Percentiles rank a stretch among this genome's conserved stretches.
These are phyloP conservation scores for Anoncus sp. DNA, from an alignment of 2,888 invertebrate genomes.

Conservation along the genomic window DNA sequence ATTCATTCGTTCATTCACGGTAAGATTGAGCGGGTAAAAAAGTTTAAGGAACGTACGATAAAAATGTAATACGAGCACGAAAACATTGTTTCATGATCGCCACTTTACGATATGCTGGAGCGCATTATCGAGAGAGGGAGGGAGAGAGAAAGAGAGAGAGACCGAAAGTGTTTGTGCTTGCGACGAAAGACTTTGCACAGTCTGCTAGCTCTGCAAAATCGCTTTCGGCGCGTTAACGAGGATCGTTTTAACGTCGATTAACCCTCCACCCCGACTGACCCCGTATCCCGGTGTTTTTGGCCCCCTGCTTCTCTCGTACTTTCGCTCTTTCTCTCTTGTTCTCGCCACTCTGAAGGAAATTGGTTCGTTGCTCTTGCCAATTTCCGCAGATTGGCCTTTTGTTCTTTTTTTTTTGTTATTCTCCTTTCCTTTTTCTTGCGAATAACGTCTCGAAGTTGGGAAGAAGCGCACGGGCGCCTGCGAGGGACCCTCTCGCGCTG, in stretches of 20 bases:
- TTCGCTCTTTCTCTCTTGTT: slow-evolving; percentile 21
- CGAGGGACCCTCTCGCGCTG: slow-evolving; percentile 37
- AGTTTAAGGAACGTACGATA: neutral
- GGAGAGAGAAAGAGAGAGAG: neutral
- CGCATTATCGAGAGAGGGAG: slow-evolving; percentile 19
- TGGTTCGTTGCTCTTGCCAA: slow-evolving; percentile 81
- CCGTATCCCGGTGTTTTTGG: slow-evolving; percentile 77
- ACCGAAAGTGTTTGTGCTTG: slow-evolving; percentile 20
- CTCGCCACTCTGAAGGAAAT: slow-evolving; percentile 72
- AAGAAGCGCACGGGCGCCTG: slow-evolving; percentile 52
- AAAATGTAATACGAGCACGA: slow-evolving; percentile 10
- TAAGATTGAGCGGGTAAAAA: neutral
- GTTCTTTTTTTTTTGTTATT: slow-evolving; percentile 16
- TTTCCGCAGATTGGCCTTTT: slow-evolving; percentile 77
- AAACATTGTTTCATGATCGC: slow-evolving; percentile 13
- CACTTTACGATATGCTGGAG: slow-evolving; percentile 24
- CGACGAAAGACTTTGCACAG: slow-evolving; percentile 58
- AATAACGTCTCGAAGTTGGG: slow-evolving; percentile 47
- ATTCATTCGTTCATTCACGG: slow-evolving; percentile 24
- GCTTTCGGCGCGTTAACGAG: slow-evolving; percentile 80
- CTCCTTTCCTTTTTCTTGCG: slow-evolving; percentile 10
- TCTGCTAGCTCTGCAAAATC: slow-evolving; percentile 60
- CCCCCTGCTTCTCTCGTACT: slow-evolving; percentile 62
- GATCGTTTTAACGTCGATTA: slow-evolving; percentile 82
- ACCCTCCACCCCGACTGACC: slow-evolving; percentile 79